Evolutionary conservation across 2,113 vertebrate genomes (phyloP).

Genomic region (Smithornis capensis): DNA sequence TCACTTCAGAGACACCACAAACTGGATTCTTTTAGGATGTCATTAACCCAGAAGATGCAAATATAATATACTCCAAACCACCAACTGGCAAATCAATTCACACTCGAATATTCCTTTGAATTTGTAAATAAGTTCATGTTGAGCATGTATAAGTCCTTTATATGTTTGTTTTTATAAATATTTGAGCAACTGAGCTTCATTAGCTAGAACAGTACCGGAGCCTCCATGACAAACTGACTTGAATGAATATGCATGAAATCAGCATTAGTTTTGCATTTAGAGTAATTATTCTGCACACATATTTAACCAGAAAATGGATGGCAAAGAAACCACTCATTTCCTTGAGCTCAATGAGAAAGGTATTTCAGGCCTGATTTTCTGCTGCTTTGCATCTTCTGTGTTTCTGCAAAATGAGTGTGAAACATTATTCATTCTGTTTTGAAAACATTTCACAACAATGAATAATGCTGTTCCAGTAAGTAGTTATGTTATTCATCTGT

Average conservation of each 20-base stretch:
- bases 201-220: constrained; percentile 21
- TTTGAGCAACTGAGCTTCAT: constrained; percentile 33
- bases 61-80: neutral
- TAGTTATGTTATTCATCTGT: neutral
- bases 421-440: neutral
- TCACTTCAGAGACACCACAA: neutral
- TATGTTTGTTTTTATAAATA: constrained; percentile 51
- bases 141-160: neutral
- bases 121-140: constrained; percentile 20
- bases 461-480: neutral
- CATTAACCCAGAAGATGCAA: constrained; percentile 12
- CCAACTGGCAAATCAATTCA: constrained; percentile 19
- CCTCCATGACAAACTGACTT: neutral
- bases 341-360: neutral
- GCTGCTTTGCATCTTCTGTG: neutral
- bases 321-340: neutral
- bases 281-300: neutral
- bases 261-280: constrained; percentile 38
- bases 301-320: constrained; percentile 19
- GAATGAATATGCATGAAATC: constrained; percentile 55
- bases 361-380: constrained; percentile 7
- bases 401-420: constrained; percentile 11
- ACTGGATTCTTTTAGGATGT: neutral
- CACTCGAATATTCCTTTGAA: constrained; percentile 35
- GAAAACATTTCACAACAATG: constrained; percentile 10